Conservation (phyloP, 1,140 invertebrate species). For the Temnothorax curvispinosus region DNA sequence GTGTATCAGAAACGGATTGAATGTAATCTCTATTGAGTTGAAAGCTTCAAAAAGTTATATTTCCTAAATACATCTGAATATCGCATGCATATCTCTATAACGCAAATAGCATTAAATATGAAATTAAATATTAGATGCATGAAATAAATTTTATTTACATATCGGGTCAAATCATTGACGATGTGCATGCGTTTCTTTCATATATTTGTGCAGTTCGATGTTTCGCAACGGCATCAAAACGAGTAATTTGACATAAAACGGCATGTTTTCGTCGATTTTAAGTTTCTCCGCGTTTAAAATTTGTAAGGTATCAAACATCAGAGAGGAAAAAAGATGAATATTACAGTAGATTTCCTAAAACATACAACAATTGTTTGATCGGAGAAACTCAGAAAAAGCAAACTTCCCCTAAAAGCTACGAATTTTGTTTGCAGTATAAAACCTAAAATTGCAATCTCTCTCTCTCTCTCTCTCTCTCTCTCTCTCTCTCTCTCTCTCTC, state of each 20-base stretch:
- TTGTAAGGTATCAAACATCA: neutral
- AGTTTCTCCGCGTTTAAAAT: neutral
- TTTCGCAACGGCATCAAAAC: neutral
- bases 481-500: no score
- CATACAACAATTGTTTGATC: neutral
- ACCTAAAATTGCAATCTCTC: neutral
- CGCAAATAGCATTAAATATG: neutral
- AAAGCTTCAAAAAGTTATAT: neutral
- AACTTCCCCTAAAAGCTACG: neutral
- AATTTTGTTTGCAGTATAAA: neutral
- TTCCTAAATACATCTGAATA: neutral
- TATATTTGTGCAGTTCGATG: conserved; percentile 3
- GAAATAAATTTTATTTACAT: conserved; percentile 18
- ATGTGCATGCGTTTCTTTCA: neutral
- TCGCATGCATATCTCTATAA: neutral
- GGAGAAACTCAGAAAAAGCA: neutral
- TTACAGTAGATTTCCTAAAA: neutral
- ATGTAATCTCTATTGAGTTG: conserved; percentile 9
- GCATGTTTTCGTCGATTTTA: neutral
- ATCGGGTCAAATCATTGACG: neutral
- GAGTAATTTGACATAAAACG: neutral
- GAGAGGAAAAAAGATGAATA: neutral
- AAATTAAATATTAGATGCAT: conserved; percentile 14
- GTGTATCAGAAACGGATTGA: conserved; percentile 1
- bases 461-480: neutral